These are phyloP conservation scores for Anolis carolinensis DNA, from an alignment of 2,113 vertebrate genomes.

Conservation along the genomic window DNA sequence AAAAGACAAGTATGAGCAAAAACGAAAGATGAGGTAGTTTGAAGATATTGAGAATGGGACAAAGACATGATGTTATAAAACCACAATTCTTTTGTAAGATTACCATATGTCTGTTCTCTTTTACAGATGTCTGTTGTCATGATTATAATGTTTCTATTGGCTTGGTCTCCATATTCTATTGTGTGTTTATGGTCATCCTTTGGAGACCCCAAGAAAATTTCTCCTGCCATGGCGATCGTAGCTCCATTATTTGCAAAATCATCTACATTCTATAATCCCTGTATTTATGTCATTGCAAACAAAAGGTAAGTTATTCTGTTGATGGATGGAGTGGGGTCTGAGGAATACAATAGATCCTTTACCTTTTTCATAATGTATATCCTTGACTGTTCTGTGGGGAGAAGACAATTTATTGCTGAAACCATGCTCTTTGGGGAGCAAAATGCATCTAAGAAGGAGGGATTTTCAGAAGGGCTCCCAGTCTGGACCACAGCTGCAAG, in stretches of 20 bases:
- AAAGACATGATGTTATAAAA: background rate
- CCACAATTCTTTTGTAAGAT: background rate
- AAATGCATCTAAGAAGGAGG: background rate
- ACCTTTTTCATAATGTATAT: background rate
- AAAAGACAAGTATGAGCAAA: no score
- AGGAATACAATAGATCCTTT: background rate
- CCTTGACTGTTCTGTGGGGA: background rate
- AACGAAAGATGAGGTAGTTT: background rate
- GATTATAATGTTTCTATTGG: constrained; percentile 95
- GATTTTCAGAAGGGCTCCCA: no score
- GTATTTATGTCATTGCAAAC: constrained; percentile 95
- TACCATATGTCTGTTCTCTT: constrained; percentile 29
- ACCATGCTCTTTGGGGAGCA: background rate
- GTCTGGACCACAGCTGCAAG: no score
- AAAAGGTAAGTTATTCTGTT: constrained; percentile 86
- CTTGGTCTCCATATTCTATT: constrained; percentile 95
- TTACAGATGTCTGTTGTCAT: constrained; percentile 96
- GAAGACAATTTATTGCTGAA: background rate
- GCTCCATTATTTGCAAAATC: constrained; percentile 98
- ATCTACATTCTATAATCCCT: constrained; percentile 98
- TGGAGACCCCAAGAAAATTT: constrained; percentile 88
- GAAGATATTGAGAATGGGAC: background rate
- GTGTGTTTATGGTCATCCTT: constrained; percentile 98
- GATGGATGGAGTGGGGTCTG: background rate
- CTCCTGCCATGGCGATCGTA: constrained; percentile 91